phyloP scores from a whole-genome alignment of 2,888 invertebrate species.

The Punctoribates punctum region DNA sequence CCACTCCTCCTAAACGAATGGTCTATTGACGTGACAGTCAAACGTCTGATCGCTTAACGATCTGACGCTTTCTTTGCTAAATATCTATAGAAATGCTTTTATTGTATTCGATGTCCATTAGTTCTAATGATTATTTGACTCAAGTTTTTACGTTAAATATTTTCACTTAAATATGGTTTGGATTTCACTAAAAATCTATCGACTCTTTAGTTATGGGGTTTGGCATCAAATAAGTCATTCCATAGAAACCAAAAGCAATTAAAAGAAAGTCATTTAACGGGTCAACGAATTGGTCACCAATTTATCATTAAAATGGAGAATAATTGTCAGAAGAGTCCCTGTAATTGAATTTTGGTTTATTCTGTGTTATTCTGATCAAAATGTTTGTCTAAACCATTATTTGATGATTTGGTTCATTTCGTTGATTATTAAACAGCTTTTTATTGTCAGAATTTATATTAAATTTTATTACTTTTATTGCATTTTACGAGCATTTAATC shows the following conservation, averaged over 20 bases:
- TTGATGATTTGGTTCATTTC: not conserved
- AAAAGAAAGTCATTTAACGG: too few relatives aligned
- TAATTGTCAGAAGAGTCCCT: too few relatives aligned
- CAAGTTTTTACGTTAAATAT: too few relatives aligned
- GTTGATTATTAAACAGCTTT: not conserved
- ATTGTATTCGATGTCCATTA: not conserved
- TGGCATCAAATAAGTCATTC: too few relatives aligned
- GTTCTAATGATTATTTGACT: not conserved
- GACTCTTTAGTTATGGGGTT: too few relatives aligned
- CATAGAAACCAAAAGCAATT: too few relatives aligned
- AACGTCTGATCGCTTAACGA: not conserved
- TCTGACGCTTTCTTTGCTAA: not conserved
- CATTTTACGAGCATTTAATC: conserved; percentile 12
- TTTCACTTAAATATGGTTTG: too few relatives aligned
- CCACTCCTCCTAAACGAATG: not conserved
- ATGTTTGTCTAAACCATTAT: not conserved
- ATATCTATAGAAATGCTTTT: not conserved
- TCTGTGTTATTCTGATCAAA: too few relatives aligned
- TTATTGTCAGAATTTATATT: not conserved
- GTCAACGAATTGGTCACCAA: too few relatives aligned
- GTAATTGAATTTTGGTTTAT: too few relatives aligned
- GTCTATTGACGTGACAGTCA: conserved; percentile 1
- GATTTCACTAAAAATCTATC: too few relatives aligned
- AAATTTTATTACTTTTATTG: conserved; percentile 1
- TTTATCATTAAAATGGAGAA: too few relatives aligned